Base-by-base conservation (phyloP, 1,140 invertebrate genomes). In the Papilio glaucus region DNA sequence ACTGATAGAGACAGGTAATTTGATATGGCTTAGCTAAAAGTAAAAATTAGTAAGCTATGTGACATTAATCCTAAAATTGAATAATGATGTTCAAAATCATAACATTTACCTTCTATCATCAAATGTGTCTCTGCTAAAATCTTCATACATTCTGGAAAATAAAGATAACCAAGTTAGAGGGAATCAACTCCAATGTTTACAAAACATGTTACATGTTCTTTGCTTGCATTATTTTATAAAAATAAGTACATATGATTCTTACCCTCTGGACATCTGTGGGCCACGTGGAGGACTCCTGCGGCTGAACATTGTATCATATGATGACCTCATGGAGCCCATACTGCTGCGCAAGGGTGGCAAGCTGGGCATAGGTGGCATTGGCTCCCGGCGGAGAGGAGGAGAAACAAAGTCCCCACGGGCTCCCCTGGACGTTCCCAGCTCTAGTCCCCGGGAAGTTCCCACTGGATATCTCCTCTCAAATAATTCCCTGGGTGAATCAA, bases 81-180 rank as follows among this genome's bases (percentile, higher is more conserved):
- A 53, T 21, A 8, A 21, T 53, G 6, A 53, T 41, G 4, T 41
- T 13, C 39, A 41, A 41, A n/a, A n/a, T 41, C 10, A 13, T 13
- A 41, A 41, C 42, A 12, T 94, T 94, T 95, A 97, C 96, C 96
- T 96, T 92, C 96, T 95, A 83, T 97, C 96, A 93, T 97, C 96
- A 93, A 97, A 97, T 49, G 96, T 96, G 93, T 97, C 96, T 78
- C 96, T 94, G 90, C 96, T 97, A 87, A 97, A 97, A 94, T 97
- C 96, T 94, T 97, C 96, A 94, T 96, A 97, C 93, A 96, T 95
- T 83, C 95, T 95, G 86, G 86, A 91, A 87, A 67, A 78, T 75
- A 74, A 85, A 73, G 10, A 57, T 5, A 61, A 41, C 9, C 4
- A 42, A 18, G 39, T 45, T 42, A 38, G 21, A 37, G 24, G 1